phyloP scores from a whole-genome alignment of 1,140 invertebrate species.

The Pemphigus obesinymphae region DNA sequence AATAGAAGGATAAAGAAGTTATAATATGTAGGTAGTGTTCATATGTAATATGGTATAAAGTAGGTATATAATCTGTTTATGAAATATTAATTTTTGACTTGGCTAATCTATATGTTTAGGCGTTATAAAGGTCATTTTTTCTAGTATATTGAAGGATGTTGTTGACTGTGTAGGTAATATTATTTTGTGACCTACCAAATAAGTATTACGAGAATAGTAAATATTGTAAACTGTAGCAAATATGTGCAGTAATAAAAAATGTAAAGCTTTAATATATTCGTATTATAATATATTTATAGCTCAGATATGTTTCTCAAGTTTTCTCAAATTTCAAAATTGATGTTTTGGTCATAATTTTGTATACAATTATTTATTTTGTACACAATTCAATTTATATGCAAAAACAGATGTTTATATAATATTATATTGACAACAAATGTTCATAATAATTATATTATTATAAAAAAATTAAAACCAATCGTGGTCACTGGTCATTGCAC shows the following conservation, averaged over 20 bases:
- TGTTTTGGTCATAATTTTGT: neutral
- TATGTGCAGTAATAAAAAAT: too few species aligned
- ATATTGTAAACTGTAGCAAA: too few species aligned
- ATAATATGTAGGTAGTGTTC: neutral
- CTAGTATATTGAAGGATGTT: neutral
- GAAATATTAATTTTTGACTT: neutral
- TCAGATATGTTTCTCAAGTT: too few species aligned
- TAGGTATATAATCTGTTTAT: neutral
- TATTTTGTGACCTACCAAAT: neutral
- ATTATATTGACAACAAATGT: too few species aligned
- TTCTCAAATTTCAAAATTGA: too few species aligned
- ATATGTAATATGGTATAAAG: neutral
- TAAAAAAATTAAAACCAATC: neutral
- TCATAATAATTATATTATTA: too few species aligned
- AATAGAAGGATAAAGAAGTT: too few species aligned
- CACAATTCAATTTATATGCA: too few species aligned
- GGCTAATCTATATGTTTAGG: neutral
- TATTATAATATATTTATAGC: too few species aligned
- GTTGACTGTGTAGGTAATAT: neutral
- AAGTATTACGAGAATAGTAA: neutral
- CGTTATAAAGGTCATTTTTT: slow-evolving; percentile 9
- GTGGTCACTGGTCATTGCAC: neutral
- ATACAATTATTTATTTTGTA: too few species aligned
- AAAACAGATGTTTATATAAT: too few species aligned
- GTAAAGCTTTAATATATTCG: too few species aligned